These are phyloP conservation scores for Pollenia griseotomentosa DNA, from an alignment of 2,888 invertebrate genomes.

Conservation along the genomic window DNA sequence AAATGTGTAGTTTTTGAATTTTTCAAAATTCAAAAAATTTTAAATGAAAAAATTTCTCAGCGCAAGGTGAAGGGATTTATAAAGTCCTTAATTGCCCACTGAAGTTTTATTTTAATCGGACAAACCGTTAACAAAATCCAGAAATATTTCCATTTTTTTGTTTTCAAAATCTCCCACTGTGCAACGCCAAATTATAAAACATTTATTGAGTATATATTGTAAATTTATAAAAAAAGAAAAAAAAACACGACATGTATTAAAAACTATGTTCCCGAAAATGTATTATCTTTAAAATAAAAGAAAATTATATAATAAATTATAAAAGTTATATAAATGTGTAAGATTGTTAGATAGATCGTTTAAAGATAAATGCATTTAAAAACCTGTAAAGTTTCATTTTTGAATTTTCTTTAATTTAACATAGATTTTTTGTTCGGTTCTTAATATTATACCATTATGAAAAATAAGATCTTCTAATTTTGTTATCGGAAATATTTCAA, in stretches of 20 bases:
- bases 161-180: too few relatives aligned
- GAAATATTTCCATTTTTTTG: too few relatives aligned
- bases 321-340: constrained; percentile 12
- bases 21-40: too few relatives aligned
- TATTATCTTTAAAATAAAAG: constrained; percentile 4
- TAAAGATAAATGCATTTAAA: constrained; percentile 13
- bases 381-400: background rate
- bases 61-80: too few relatives aligned
- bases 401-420: constrained; percentile 74
- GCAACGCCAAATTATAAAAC: constrained; percentile 48
- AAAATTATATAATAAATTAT: background rate
- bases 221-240: constrained; percentile 11
- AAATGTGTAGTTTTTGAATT: too few relatives aligned
- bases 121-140: background rate
- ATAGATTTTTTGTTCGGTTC: constrained; percentile 83
- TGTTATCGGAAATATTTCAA: constrained; percentile 85
- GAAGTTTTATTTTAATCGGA: too few relatives aligned
- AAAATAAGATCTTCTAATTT: constrained; percentile 84
- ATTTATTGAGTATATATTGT: constrained; percentile 44
- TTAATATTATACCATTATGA: constrained; percentile 85
- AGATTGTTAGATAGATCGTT: constrained; percentile 20
- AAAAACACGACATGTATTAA: constrained; percentile 23
- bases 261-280: constrained; percentile 55
- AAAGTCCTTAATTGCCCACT: too few relatives aligned
- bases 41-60: too few relatives aligned